phyloP scores from a whole-genome alignment of 1,140 invertebrate genomes.

The Lordiphosa clarofinis region DNA sequence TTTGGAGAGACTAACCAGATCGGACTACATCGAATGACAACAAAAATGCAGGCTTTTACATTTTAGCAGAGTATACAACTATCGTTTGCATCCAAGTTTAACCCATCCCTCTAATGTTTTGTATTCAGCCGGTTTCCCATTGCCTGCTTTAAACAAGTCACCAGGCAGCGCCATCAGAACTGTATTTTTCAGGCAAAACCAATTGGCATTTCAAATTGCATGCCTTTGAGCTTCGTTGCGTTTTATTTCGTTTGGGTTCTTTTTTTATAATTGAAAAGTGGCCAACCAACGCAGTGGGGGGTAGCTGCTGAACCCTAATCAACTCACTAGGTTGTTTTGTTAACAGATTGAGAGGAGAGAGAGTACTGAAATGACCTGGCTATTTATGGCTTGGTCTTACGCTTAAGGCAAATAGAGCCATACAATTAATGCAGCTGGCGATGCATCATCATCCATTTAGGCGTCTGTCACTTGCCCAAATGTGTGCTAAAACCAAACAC shows the following conservation, averaged over 20 bases:
- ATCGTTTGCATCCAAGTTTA: constrained; percentile 3
- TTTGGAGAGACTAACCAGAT: too few relatives aligned
- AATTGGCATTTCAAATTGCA: constrained; percentile 75
- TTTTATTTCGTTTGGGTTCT: constrained; percentile 44
- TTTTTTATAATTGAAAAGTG: constrained; percentile 72
- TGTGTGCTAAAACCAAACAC: constrained; percentile 25
- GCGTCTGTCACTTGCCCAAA: constrained; percentile 10
- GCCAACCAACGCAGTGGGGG: constrained; percentile 5
- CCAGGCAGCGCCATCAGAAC: constrained; percentile 26
- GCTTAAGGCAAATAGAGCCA: constrained; percentile 56
- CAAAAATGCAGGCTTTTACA: too few relatives aligned
- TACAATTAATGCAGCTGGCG: constrained; percentile 67
- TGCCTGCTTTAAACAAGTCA: constrained; percentile 35
- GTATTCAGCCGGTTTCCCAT: constrained; percentile 6
- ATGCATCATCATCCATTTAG: constrained; percentile 26
- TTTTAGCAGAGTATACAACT: too few relatives aligned
- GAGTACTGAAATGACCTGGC: constrained; percentile 19
- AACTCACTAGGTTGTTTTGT: constrained; percentile 1
- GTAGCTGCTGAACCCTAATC: not conserved
- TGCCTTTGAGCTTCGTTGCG: constrained; percentile 59
- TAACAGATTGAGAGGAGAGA: constrained; percentile 14
- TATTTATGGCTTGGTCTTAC: constrained; percentile 52
- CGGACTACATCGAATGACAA: too few relatives aligned
- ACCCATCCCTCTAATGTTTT: constrained; percentile 34
- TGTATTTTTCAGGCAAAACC: constrained; percentile 57